Conservation (phyloP, 2,113 vertebrate species). For the Scytalopus superciliaris region DNA sequence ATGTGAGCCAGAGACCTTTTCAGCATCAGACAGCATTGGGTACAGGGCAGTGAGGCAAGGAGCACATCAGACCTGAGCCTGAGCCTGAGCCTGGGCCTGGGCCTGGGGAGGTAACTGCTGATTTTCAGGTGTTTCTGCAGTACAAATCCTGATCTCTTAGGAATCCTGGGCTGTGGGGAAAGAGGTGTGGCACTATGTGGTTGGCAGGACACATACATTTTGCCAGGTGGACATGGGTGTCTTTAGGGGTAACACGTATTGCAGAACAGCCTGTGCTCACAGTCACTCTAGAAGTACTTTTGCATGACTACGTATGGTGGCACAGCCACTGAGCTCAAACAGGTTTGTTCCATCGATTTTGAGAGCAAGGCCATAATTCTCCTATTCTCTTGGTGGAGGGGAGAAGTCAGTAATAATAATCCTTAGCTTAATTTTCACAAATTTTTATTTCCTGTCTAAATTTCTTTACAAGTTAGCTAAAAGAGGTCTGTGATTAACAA, state of each 20-base stretch:
- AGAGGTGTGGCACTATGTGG: no score
- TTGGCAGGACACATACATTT: background rate
- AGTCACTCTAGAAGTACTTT: background rate
- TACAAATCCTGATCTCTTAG: background rate
- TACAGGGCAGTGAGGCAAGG: background rate
- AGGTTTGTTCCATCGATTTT: background rate
- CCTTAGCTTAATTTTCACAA: background rate
- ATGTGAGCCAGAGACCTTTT: background rate
- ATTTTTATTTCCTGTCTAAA: background rate
- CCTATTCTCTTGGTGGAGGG: background rate
- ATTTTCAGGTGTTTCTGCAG: background rate
- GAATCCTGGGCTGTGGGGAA: background rate
- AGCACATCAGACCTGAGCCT: background rate
- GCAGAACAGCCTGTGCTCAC: background rate
- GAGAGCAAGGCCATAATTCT: background rate
- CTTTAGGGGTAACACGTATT: background rate
- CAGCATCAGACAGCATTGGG: background rate
- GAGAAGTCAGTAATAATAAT: background rate
- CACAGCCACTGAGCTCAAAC: background rate
- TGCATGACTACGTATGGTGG: background rate
- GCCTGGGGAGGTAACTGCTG: no score
- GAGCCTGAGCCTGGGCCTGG: background rate
- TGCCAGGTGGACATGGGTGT: rapidly evolving
- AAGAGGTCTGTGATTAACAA: background rate
- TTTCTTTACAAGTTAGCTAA: background rate